Evolutionary conservation across 2,113 vertebrate genomes (phyloP).

Genomic region (Oncorhynchus masou): DNA sequence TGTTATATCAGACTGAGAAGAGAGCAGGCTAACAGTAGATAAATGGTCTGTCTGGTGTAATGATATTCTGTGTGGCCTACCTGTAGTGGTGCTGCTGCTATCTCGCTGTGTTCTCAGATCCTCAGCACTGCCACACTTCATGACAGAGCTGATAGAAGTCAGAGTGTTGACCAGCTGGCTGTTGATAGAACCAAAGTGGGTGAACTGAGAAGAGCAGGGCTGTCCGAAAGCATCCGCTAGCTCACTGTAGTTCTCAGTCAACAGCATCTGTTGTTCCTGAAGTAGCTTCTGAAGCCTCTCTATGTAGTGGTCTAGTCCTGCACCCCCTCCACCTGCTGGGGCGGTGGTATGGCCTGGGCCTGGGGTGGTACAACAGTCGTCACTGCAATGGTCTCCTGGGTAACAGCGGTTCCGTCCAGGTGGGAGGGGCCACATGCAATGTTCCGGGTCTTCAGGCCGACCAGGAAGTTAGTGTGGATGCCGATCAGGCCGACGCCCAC

Average conservation of each 20-base stretch:
- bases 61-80: conserved; percentile 43
- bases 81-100: conserved; percentile 35
- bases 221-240: conserved; percentile 92
- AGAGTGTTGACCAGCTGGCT: conserved; percentile 92
- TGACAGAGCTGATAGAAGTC: conserved; percentile 88
- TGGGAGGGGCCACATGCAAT: conserved; percentile 89
- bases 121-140: conserved; percentile 85
- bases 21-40: too few species aligned
- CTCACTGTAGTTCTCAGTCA: conserved; percentile 94
- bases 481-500: conserved; percentile 81
- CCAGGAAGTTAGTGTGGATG: conserved; percentile 86
- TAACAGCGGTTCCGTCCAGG: conserved; percentile 20
- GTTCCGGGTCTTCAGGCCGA: conserved; percentile 91
- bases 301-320: conserved; percentile 89
- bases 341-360: too few species aligned
- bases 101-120: conserved; percentile 68
- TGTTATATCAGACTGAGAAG: too few species aligned
- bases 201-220: conserved; percentile 67
- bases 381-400: conserved; percentile 74
- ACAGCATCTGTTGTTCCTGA: conserved; percentile 90
- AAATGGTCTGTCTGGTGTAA: too few species aligned
- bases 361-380: background rate
- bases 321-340: conserved; percentile 29
- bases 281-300: conserved; percentile 91
- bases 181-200: conserved; percentile 92